Conservation (phyloP, 1,140 invertebrate species). For the Brachionus sp. region DNA sequence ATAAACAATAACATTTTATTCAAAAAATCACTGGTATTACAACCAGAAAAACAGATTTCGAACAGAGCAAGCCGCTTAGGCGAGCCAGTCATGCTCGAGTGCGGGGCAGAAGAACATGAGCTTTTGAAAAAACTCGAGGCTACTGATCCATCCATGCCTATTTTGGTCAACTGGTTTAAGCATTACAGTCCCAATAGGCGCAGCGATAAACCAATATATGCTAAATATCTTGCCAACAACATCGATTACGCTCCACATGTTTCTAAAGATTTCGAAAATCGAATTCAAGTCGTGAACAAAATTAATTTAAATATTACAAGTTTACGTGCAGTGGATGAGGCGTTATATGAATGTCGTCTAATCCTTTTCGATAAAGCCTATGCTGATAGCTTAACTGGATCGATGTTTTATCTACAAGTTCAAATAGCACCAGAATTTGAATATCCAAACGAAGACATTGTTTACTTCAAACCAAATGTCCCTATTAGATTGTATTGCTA, state of each 20-base stretch:
- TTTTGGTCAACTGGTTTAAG: constrained; percentile 45
- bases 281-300: constrained; percentile 35
- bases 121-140: constrained; percentile 24
- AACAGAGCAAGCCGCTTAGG: constrained; percentile 31
- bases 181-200: constrained; percentile 23
- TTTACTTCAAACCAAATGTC: constrained; percentile 33
- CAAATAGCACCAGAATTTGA: constrained; percentile 42
- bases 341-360: constrained; percentile 27
- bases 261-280: constrained; percentile 8
- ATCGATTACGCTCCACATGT: constrained; percentile 44
- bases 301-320: constrained; percentile 31
- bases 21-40: not conserved
- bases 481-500: constrained; percentile 36
- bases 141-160: constrained; percentile 20
- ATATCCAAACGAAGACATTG: constrained; percentile 39
- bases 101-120: constrained; percentile 18
- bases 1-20: not conserved
- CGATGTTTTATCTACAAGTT: constrained; percentile 45
- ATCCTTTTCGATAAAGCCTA: constrained; percentile 44
- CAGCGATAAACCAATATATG: constrained; percentile 42
- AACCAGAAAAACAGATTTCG: not conserved
- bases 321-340: constrained; percentile 27
- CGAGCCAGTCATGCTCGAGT: constrained; percentile 14
- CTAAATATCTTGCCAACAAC: constrained; percentile 43
- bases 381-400: constrained; percentile 34